phyloP scores from a whole-genome alignment of 2,888 invertebrate species.

The Drepana falcataria region DNA sequence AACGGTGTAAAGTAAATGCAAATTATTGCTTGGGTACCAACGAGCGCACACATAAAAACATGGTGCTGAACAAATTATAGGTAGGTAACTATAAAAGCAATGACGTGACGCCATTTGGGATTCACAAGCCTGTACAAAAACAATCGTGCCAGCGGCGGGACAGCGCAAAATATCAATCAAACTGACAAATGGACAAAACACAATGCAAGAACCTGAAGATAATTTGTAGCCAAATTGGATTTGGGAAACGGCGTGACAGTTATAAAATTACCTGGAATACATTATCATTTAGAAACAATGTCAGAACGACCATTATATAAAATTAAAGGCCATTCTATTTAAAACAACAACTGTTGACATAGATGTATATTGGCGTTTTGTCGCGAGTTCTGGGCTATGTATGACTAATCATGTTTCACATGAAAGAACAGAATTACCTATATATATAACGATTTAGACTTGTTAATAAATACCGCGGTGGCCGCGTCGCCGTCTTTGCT shows the following conservation, averaged over 20 bases:
- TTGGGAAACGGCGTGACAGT: constrained; percentile 8
- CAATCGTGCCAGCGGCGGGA: constrained; percentile 3
- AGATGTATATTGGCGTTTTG: background rate
- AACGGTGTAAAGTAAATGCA: too few relatives aligned
- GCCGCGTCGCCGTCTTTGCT: too few relatives aligned
- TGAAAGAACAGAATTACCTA: too few relatives aligned
- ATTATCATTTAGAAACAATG: background rate
- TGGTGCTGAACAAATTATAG: background rate
- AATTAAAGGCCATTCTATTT: background rate
- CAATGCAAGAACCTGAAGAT: constrained; percentile 16
- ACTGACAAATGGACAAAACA: constrained; percentile 15
- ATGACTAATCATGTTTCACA: background rate
- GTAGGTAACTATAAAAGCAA: background rate
- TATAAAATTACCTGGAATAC: background rate
- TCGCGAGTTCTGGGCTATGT: background rate
- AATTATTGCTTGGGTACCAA: too few relatives aligned
- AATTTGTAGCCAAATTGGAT: constrained; percentile 14
- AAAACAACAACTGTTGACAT: background rate
- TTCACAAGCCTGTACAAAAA: constrained; percentile 18
- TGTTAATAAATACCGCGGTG: too few relatives aligned
- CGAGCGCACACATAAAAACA: too few relatives aligned
- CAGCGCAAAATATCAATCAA: constrained; percentile 6
- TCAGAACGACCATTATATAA: background rate
- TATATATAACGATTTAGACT: too few relatives aligned
- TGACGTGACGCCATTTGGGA: constrained; percentile 3